phyloP scores from a whole-genome alignment of 2,888 invertebrate species.

The Lepidochitona cinerea region DNA sequence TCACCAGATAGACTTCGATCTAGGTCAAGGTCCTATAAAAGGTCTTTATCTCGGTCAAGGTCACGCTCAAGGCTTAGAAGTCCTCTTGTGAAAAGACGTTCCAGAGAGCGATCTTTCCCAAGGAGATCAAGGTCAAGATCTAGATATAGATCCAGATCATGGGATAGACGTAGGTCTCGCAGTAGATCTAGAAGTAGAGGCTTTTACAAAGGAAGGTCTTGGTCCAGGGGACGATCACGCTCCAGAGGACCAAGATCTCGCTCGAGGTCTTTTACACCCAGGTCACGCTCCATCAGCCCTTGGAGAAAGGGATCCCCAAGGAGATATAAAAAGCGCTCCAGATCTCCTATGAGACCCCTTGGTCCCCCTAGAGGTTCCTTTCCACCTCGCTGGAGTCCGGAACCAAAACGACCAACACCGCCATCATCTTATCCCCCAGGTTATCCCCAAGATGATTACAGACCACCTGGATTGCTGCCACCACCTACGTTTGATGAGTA shows the following conservation, averaged over 20 bases:
- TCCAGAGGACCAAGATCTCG: slow-evolving; percentile 3
- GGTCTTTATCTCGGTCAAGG: slow-evolving; percentile 12
- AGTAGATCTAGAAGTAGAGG: slow-evolving; percentile 29
- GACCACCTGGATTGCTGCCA: not conserved
- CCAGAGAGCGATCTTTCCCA: slow-evolving; percentile 4
- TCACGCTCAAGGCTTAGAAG: not conserved
- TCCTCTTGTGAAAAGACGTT: not conserved
- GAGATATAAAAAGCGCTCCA: not conserved
- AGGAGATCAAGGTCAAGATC: slow-evolving; percentile 13
- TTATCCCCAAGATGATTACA: not conserved
- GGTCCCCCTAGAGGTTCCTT: not conserved
- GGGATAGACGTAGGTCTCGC: slow-evolving; percentile 32
- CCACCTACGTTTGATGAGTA: slow-evolving; percentile 6
- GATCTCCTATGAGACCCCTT: slow-evolving; percentile 12
- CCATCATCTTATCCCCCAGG: slow-evolving; percentile 5
- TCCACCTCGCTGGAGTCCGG: not conserved
- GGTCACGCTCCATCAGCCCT: slow-evolving; percentile 20
- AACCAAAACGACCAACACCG: not conserved
- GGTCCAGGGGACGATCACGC: slow-evolving; percentile 14
- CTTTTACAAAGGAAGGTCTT: slow-evolving; percentile 38
- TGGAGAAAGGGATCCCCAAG: slow-evolving; percentile 1
- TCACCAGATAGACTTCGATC: slow-evolving; percentile 29
- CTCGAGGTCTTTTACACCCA: slow-evolving; percentile 17
- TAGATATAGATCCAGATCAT: slow-evolving; percentile 26
- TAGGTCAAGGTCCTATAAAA: slow-evolving; percentile 25